Evolutionary conservation across 2,113 vertebrate genomes (phyloP), one percentile per base, ranked within the genome.

Genomic region (Macrotis lagotis): DNA sequence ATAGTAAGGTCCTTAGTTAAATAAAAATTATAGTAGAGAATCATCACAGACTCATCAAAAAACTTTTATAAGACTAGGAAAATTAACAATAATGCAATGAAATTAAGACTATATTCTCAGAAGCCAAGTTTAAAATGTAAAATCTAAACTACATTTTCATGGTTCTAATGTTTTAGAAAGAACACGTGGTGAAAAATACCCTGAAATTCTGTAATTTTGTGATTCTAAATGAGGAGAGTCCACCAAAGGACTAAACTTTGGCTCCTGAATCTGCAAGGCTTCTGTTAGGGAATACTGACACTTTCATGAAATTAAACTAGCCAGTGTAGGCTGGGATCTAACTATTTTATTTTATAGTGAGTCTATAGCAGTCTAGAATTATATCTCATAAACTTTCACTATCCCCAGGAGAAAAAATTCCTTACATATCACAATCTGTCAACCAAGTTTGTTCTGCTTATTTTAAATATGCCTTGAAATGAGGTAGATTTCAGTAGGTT

Each of bases 61-160:
- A n/a, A 83, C 26, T 44, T 83, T 8, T 83, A 2, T 44, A n/a
- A 83, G n/a, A 22, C 91, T 94, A 92, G 47, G 90, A 91, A 28
- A 96, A 94, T 94, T 91, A 96, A 49, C 22, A n/a, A 90, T 51
- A 94, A 89, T 90, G 37, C 47, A 59, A 92, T 7, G 22, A 93
- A 89, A 10, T 90, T 96, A 91, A 92, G 25, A 48, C 44, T 90
- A 25, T 93, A 90, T 66, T 96, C 89, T 51, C 8, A 93, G 92
- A 53, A 92, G 7, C 47, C 59, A 90, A 10, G 8, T 90, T 97
- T 91, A 93, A 93, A 89, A 94, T 10, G 89, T 88, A 94, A 93
- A 92, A 90, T 50, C 88, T 91, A 83, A 88, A 44, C 3, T 25
- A 92, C 25, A 90, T 26, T 89, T 16, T 83, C 16, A 22, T 44